Percentiles rank a stretch among this genome's conserved stretches.
These are phyloP conservation scores for Drosophila setifemur DNA, from an alignment of 1,140 invertebrate genomes.

Conservation along the genomic window DNA sequence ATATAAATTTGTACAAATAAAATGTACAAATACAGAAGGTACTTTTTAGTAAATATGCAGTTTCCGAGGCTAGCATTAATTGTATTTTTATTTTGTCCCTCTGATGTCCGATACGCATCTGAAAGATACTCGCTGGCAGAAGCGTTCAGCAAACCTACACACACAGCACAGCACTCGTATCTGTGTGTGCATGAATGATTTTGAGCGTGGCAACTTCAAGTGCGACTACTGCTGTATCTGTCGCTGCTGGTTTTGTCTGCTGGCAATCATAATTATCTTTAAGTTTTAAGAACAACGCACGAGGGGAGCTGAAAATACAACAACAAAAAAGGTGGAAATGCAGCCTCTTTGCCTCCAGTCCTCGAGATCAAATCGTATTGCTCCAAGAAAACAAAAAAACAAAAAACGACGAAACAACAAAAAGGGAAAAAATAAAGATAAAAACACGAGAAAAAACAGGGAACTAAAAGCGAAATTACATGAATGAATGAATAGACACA, in stretches of 20 bases:
- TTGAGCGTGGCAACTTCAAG: constrained; percentile 41
- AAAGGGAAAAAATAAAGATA: neutral
- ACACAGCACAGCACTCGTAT: constrained; percentile 1
- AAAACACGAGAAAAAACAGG: neutral
- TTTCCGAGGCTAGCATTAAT: too few species aligned
- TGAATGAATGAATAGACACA: constrained; percentile 43
- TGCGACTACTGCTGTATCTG: constrained; percentile 28
- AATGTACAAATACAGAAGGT: too few species aligned
- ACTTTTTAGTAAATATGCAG: too few species aligned
- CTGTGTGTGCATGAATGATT: constrained; percentile 64
- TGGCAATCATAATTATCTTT: constrained; percentile 76
- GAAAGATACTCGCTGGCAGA: constrained; percentile 39
- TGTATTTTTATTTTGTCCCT: constrained; percentile 4
- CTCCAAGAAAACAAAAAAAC: neutral
- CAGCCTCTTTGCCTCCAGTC: neutral
- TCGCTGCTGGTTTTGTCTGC: constrained; percentile 23
- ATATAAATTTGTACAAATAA: too few species aligned
- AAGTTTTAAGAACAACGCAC: constrained; percentile 46
- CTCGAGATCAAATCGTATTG: constrained; percentile 17
- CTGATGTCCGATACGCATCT: constrained; percentile 56
- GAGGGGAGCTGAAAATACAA: constrained; percentile 8
- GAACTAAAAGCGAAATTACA: constrained; percentile 63
- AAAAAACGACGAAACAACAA: constrained; percentile 3
- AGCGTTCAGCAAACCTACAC: too few species aligned
- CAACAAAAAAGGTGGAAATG: constrained; percentile 13